phyloP scores from a whole-genome alignment of 2,113 vertebrate species.

The Donacobius atricapilla region DNA sequence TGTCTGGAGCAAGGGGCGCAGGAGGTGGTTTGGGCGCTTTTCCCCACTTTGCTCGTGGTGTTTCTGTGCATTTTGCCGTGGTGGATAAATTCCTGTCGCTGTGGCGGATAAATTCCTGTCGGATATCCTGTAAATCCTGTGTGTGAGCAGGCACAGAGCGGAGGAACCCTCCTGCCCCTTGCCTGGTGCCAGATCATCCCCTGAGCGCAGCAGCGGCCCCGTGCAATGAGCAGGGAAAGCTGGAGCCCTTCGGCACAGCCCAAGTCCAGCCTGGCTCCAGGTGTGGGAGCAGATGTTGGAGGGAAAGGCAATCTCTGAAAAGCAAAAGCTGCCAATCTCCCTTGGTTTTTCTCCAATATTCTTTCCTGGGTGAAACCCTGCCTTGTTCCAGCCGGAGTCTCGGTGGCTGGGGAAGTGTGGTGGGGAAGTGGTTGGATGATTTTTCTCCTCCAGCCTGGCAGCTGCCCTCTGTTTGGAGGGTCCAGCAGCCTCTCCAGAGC shows the following conservation, averaged over 20 bases:
- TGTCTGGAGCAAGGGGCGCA: background rate
- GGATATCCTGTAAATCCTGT: fast-evolving
- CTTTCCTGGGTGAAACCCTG: background rate
- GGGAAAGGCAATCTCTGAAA: background rate
- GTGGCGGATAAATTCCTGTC: background rate
- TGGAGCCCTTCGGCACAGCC: background rate
- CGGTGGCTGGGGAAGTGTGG: fast-evolving
- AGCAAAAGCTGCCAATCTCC: background rate
- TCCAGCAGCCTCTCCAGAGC: background rate
- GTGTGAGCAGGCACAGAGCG: background rate
- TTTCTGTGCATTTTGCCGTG: background rate
- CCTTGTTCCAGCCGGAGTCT: background rate
- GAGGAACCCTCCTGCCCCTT: background rate
- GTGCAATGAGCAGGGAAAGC: fast-evolving
- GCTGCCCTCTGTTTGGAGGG: background rate
- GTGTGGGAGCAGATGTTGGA: constrained; percentile 18
- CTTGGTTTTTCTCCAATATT: background rate
- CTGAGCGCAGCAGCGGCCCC: background rate
- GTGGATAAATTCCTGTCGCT: background rate
- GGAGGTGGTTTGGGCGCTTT: background rate
- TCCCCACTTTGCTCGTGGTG: fast-evolving
- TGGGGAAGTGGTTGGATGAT: background rate
- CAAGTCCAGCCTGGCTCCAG: background rate
- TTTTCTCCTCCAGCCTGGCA: background rate
- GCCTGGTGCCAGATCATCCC: background rate